Conservation (phyloP, 2,113 vertebrate species). For the Spermophilus dauricus region DNA sequence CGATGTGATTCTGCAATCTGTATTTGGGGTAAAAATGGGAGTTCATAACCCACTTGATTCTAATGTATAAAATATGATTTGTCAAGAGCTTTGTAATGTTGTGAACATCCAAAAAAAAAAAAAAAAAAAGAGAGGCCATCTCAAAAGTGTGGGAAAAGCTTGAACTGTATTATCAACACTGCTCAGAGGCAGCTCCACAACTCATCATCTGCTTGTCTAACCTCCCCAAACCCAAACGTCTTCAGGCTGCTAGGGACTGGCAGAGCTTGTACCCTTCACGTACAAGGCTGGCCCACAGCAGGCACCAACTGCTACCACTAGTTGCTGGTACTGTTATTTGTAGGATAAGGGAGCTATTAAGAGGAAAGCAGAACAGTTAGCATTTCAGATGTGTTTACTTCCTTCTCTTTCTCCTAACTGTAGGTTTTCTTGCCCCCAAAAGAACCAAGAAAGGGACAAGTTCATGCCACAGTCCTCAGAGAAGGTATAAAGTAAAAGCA, state of each 20-base stretch:
- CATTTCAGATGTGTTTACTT: background rate
- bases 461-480: constrained; percentile 15
- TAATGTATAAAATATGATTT: no score
- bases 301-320: no score
- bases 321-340: background rate
- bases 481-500: constrained; percentile 55
- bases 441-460: background rate
- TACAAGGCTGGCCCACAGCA: background rate
- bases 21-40: no score
- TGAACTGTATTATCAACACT: background rate
- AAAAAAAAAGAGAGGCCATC: background rate
- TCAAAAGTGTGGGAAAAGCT: background rate
- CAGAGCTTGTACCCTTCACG: background rate
- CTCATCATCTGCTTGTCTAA: background rate
- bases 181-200: background rate
- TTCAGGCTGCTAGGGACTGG: background rate
- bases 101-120: no score
- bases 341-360: background rate
- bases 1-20: no score
- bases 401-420: constrained; percentile 7
- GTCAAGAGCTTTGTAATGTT: no score
- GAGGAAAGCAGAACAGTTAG: background rate
- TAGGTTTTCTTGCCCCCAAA: constrained; percentile 46
- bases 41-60: no score
- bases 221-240: background rate